A percentile compares a stretch with the other conserved stretches of the same genome.
phyloP scores from a whole-genome alignment of 1,140 invertebrate species.

The Lasioglossum baleicum region DNA sequence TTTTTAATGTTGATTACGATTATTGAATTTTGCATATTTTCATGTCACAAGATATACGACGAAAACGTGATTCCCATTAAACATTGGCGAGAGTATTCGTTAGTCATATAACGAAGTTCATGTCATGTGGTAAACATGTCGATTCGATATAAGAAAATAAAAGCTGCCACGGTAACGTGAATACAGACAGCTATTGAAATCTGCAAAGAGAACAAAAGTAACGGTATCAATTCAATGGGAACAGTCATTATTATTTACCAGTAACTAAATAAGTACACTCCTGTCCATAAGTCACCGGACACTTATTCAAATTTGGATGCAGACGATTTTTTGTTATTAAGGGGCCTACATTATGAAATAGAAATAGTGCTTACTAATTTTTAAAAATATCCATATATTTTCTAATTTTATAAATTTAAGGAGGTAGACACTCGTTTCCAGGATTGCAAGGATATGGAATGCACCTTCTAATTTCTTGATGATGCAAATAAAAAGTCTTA shows the following conservation, averaged over 20 bases:
- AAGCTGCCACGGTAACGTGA: conserved; percentile 41
- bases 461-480: no score
- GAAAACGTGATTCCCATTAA: conserved; percentile 38
- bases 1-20: conserved; percentile 14
- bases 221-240: conserved; percentile 4
- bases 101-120: conserved; percentile 58
- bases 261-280: background rate
- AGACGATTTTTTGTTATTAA: no score
- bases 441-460: no score
- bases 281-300: no score
- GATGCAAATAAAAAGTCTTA: no score
- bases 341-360: no score
- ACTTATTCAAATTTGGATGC: no score
- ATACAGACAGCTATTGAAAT: conserved; percentile 50
- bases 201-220: conserved; percentile 58
- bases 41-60: conserved; percentile 5
- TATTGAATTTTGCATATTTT: conserved; percentile 41
- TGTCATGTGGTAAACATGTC: conserved; percentile 67
- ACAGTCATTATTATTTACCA: background rate
- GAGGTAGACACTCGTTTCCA: no score
- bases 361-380: no score
- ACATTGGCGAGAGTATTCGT: conserved; percentile 43
- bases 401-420: no score
- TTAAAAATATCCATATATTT: no score
- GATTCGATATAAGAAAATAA: conserved; percentile 43